phyloP scores from a whole-genome alignment of 2,113 vertebrate species.

The Zapornia atra region DNA sequence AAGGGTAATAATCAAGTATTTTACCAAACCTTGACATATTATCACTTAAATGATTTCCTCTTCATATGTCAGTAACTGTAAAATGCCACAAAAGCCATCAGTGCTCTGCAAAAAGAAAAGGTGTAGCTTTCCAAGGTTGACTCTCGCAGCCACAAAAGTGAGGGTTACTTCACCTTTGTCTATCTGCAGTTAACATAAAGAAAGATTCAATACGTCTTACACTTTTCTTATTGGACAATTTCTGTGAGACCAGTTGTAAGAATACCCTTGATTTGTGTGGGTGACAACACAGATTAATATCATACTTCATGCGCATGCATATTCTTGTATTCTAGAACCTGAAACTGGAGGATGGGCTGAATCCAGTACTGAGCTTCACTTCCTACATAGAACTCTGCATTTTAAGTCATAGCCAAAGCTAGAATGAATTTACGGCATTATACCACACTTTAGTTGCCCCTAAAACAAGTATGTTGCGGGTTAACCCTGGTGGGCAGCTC shows the following conservation, averaged over 20 bases:
- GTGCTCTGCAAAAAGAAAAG: background rate
- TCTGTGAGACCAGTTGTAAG: background rate
- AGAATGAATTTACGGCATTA: background rate
- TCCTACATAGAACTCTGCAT: background rate
- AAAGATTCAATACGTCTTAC: background rate
- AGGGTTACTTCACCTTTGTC: background rate
- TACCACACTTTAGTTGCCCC: background rate
- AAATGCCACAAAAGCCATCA: background rate
- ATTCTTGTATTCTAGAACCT: background rate
- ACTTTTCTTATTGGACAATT: background rate
- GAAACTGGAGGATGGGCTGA: background rate
- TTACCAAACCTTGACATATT: background rate
- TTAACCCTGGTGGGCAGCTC: background rate
- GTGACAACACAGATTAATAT: background rate
- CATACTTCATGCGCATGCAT: background rate
- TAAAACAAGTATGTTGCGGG: background rate
- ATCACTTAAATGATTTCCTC: background rate
- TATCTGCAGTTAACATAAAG: background rate
- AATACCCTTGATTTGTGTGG: background rate
- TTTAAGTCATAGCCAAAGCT: background rate
- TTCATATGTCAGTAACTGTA: background rate
- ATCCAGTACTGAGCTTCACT: background rate
- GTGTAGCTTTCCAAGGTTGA: background rate
- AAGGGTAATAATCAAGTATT: background rate
- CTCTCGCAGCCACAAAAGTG: background rate